phyloP scores from a whole-genome alignment of 1,140 invertebrate species.

The Trialeurodes vaporariorum region DNA sequence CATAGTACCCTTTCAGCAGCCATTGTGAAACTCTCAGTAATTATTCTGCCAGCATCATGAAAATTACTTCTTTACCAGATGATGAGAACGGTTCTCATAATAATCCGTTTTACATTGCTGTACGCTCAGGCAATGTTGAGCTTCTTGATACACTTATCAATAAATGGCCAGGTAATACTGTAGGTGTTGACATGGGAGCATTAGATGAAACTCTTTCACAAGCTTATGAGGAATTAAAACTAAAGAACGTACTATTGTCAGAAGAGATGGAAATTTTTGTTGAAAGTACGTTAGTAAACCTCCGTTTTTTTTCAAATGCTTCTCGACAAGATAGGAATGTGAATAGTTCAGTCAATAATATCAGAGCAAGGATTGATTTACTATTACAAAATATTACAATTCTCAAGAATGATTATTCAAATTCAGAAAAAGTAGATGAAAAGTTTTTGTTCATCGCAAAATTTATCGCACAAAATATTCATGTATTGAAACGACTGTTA shows the following conservation, averaged over 20 bases:
- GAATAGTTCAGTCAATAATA: background rate
- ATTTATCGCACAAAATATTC: slow-evolving; percentile 13
- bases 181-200: background rate
- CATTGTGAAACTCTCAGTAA: too few species aligned
- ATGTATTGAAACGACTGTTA: slow-evolving; percentile 18
- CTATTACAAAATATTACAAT: slow-evolving; percentile 10
- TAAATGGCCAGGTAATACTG: slow-evolving; percentile 16
- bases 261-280: slow-evolving; percentile 16
- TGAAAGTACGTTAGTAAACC: slow-evolving; percentile 13
- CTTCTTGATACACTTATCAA: slow-evolving; percentile 13
- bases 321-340: background rate
- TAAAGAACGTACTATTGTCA: slow-evolving; percentile 14
- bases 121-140: slow-evolving; percentile 11
- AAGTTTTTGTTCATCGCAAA: slow-evolving; percentile 7
- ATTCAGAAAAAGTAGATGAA: slow-evolving; percentile 12
- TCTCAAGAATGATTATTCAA: background rate
- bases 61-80: too few species aligned
- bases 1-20: too few species aligned
- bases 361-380: background rate
- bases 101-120: slow-evolving; percentile 17
- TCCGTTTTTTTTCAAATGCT: slow-evolving; percentile 7
- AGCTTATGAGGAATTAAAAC: slow-evolving; percentile 16
- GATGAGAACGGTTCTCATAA: too few species aligned
- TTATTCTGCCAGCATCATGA: too few species aligned
- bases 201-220: slow-evolving; percentile 12